Conservation (phyloP, 2,888 invertebrate species). For the Balanococcus diminutus region DNA sequence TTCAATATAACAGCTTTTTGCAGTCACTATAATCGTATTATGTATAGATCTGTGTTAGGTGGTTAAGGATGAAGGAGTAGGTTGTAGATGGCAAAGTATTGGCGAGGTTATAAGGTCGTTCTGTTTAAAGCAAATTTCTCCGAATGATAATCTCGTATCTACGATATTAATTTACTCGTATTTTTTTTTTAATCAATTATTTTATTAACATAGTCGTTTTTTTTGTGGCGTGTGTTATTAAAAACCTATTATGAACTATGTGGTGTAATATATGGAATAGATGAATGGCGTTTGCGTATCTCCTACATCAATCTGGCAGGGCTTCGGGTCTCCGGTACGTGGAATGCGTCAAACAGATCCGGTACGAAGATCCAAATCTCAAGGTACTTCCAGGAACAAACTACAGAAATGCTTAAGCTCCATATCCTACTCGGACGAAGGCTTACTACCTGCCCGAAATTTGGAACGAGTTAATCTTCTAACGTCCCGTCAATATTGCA, state of each 20-base stretch:
- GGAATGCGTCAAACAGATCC: slow-evolving; percentile 44
- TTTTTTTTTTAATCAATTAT: background rate
- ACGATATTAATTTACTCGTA: background rate
- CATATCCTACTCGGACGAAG: slow-evolving; percentile 77
- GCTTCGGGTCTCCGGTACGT: slow-evolving; percentile 54
- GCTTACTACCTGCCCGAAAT: slow-evolving; percentile 61
- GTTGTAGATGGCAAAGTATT: background rate
- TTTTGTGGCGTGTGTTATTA: slow-evolving; percentile 44
- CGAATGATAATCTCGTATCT: background rate
- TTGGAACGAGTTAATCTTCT: slow-evolving; percentile 68
- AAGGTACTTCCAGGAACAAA: slow-evolving; percentile 67
- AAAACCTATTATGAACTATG: slow-evolving; percentile 26
- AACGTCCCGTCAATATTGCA: slow-evolving; percentile 90
- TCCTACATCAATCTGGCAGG: slow-evolving; percentile 63
- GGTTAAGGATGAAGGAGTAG: slow-evolving; percentile 5
- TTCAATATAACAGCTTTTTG: slow-evolving; percentile 14
- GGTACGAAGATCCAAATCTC: slow-evolving; percentile 56
- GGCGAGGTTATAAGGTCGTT: background rate
- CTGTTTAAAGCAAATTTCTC: background rate
- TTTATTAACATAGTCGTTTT: background rate
- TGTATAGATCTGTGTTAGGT: slow-evolving; percentile 18
- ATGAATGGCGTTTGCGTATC: slow-evolving; percentile 80
- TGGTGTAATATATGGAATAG: slow-evolving; percentile 63
- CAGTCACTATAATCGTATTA: slow-evolving; percentile 19
- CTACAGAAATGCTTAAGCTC: slow-evolving; percentile 91